These are phyloP conservation scores for Trematomus bernacchii DNA, from an alignment of 2,797 vertebrate species.

Conservation along the genomic window DNA sequence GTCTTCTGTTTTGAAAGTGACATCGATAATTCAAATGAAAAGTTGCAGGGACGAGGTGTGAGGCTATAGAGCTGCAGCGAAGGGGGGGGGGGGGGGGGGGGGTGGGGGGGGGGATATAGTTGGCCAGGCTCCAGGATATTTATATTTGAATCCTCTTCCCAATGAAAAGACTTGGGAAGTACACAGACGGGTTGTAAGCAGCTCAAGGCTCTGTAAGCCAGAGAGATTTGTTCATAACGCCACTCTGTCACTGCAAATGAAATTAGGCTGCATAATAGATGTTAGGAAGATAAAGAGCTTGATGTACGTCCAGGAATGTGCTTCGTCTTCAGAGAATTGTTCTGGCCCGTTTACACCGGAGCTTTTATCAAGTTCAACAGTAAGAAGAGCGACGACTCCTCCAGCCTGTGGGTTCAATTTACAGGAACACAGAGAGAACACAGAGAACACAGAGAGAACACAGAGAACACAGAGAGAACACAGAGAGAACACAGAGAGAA, in stretches of 20 bases:
- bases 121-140: conserved; percentile 54
- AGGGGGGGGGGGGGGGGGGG: too few species aligned
- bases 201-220: conserved; percentile 57
- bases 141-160: conserved; percentile 64
- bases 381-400: background rate
- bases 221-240: conserved; percentile 61
- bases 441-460: too few species aligned
- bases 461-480: too few species aligned
- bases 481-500: too few species aligned
- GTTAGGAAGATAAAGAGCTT: conserved; percentile 39
- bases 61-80: conserved; percentile 9
- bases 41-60: conserved; percentile 5
- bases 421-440: too few species aligned
- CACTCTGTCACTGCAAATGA: conserved; percentile 46
- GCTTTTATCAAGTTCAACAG: conserved; percentile 23
- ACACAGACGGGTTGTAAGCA: conserved; percentile 45
- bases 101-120: too few species aligned
- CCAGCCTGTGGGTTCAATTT: background rate
- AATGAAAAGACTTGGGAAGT: conserved; percentile 63
- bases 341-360: conserved; percentile 12
- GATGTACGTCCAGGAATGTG: conserved; percentile 40
- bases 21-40: conserved; percentile 46
- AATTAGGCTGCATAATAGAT: conserved; percentile 50
- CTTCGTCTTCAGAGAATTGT: conserved; percentile 36
- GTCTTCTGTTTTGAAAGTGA: conserved; percentile 37